phyloP scores from a whole-genome alignment of 2,113 vertebrate species.

The Callopanchax toddi region DNA sequence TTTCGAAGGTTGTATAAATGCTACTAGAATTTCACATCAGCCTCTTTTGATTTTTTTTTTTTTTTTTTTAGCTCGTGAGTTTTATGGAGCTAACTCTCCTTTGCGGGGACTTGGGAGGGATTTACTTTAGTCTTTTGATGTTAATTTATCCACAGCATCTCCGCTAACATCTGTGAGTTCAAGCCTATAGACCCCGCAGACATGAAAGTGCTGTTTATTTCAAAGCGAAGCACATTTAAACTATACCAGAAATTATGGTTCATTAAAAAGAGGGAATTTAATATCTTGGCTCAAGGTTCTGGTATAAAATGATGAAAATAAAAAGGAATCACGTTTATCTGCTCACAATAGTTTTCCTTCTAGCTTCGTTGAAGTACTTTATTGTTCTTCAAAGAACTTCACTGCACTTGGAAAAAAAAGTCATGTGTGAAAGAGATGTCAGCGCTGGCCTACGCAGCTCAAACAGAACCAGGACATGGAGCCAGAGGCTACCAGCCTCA shows the following conservation, averaged over 20 bases:
- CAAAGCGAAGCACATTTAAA: conserved; percentile 10
- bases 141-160: conserved; percentile 28
- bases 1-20: conserved; percentile 7
- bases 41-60: neutral
- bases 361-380: neutral
- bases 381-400: neutral
- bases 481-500: conserved; percentile 48
- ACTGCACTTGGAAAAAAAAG: neutral
- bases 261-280: neutral
- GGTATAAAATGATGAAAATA: neutral
- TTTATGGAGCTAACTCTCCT: conserved; percentile 28
- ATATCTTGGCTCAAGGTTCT: neutral
- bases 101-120: conserved; percentile 26
- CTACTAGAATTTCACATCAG: neutral
- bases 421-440: conserved; percentile 26
- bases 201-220: conserved; percentile 38
- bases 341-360: conserved; percentile 2
- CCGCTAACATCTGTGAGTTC: conserved; percentile 31
- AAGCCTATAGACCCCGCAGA: conserved; percentile 15
- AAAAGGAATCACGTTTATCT: neutral
- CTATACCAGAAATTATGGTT: neutral
- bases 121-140: conserved; percentile 36
- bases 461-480: conserved; percentile 46
- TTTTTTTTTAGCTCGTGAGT: conserved; percentile 2
- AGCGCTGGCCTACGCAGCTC: conserved; percentile 29